These are phyloP conservation scores for Dunckerocampus dactyliophorus DNA, from an alignment of 2,113 vertebrate genomes.

Conservation along the genomic window DNA sequence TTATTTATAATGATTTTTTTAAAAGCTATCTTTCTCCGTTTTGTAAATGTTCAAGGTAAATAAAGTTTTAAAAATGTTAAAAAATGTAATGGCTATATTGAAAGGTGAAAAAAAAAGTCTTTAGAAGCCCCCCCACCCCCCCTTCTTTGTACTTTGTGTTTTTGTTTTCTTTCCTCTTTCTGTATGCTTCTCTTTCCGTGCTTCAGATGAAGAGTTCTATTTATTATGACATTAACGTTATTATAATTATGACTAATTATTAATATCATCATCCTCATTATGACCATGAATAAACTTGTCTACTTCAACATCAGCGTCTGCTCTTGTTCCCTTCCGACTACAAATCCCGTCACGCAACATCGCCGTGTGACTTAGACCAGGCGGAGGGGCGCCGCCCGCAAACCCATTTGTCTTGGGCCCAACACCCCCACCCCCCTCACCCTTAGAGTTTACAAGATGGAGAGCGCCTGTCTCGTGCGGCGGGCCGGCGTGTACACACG, in stretches of 20 bases:
- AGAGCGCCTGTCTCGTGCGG: slow-evolving; percentile 55
- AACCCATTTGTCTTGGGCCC: slow-evolving; percentile 47
- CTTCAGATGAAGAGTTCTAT: slow-evolving; percentile 76
- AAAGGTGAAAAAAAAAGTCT: slow-evolving; percentile 66
- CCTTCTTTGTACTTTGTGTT: slow-evolving; percentile 66
- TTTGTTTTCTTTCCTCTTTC: slow-evolving; percentile 69
- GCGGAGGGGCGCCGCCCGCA: slow-evolving; percentile 20
- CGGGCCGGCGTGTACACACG: slow-evolving; percentile 54
- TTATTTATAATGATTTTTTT: slow-evolving; percentile 78
- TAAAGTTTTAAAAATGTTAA: slow-evolving; percentile 72
- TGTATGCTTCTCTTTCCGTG: slow-evolving; percentile 74
- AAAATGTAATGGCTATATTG: slow-evolving; percentile 71
- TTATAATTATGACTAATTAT: slow-evolving; percentile 75
- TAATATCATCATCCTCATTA: slow-evolving; percentile 74
- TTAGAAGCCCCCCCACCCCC: slow-evolving; percentile 57
- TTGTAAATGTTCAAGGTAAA: slow-evolving; percentile 78
- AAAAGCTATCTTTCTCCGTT: slow-evolving; percentile 69
- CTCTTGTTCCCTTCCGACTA: slow-evolving; percentile 29
- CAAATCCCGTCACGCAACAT: slow-evolving; percentile 29
- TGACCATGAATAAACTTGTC: slow-evolving; percentile 76
- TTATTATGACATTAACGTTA: slow-evolving; percentile 78
- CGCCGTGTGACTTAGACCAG: slow-evolving; percentile 20
- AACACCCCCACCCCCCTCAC: background rate
- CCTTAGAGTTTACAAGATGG: slow-evolving; percentile 52
- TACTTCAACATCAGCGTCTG: slow-evolving; percentile 60